Conservation (phyloP, 2,797 vertebrate species). For the Nothura maculosa region DNA sequence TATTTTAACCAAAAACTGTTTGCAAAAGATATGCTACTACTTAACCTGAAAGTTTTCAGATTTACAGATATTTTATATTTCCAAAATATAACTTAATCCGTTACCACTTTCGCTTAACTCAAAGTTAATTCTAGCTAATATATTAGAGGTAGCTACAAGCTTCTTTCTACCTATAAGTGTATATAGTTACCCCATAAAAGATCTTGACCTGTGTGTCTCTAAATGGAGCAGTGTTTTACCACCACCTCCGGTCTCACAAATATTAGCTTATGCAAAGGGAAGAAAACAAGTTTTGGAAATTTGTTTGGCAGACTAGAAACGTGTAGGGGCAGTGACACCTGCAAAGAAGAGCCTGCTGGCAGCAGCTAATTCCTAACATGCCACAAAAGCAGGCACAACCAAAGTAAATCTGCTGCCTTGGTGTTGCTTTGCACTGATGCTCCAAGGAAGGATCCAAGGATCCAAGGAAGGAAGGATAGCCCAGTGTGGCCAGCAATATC, state of each 20-base stretch:
- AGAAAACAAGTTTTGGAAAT: constrained; percentile 33
- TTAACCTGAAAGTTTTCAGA: constrained; percentile 72
- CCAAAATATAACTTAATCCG: constrained; percentile 41
- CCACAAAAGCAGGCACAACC: constrained; percentile 30
- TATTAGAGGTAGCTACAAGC: constrained; percentile 3
- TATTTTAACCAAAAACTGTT: constrained; percentile 72
- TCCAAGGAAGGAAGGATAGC: constrained; percentile 21
- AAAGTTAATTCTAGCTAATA: neutral
- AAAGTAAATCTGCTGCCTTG: neutral
- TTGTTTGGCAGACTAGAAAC: neutral
- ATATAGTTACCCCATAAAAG: neutral
- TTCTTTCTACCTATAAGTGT: constrained; percentile 42
- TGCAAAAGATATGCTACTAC: constrained; percentile 53
- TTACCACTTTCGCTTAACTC: constrained; percentile 35
- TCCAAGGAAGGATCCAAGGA: too few species aligned
- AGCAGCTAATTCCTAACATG: neutral
- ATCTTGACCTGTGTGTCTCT: constrained; percentile 15
- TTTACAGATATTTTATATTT: constrained; percentile 76
- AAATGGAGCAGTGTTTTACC: constrained; percentile 39
- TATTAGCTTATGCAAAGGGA: constrained; percentile 15
- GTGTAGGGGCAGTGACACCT: neutral
- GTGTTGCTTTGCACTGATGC: constrained; percentile 7
- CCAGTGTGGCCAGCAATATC: constrained; percentile 64
- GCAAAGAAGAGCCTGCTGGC: constrained; percentile 12
- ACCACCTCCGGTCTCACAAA: constrained; percentile 23